A percentile compares a stretch with the other conserved stretches of the same genome.
These are phyloP conservation scores for Leucosticte australis DNA, from an alignment of 2,113 vertebrate species.

Conservation along the genomic window DNA sequence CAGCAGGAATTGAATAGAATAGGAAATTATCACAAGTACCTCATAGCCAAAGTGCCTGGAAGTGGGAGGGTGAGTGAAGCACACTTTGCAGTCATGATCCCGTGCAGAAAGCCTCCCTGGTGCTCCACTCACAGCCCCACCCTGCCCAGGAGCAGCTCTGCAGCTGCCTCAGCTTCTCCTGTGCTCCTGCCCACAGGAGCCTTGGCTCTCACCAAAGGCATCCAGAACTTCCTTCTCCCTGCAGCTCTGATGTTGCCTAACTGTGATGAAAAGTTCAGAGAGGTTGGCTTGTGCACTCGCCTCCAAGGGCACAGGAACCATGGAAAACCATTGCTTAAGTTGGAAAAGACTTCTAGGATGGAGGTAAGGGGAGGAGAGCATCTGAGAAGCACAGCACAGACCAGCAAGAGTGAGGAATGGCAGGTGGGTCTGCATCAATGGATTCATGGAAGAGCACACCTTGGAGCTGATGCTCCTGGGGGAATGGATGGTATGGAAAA, in stretches of 20 bases:
- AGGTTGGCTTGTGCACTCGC: not conserved
- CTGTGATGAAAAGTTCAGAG: not conserved
- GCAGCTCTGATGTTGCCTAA: not conserved
- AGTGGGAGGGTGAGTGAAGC: not conserved
- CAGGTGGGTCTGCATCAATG: fast-evolving
- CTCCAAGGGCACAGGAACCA: not conserved
- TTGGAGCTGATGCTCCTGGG: not conserved
- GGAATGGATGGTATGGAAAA: not conserved
- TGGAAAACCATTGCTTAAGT: not conserved
- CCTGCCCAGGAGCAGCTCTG: not conserved
- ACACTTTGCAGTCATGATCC: not conserved
- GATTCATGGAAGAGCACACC: not conserved
- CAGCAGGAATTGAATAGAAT: not conserved
- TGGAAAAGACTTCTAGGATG: not conserved
- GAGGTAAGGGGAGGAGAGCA: not conserved
- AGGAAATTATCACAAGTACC: not conserved
- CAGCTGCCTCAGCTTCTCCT: not conserved
- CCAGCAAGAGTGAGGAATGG: fast-evolving
- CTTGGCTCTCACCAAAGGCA: not conserved
- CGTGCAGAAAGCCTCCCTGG: not conserved
- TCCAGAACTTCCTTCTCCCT: not conserved
- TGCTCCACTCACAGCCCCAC: not conserved
- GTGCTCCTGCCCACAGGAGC: not conserved
- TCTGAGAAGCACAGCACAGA: not conserved
- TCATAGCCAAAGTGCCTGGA: not conserved